Conservation (phyloP, 1,140 invertebrate species). For the Hypsibius dujardini region DNA sequence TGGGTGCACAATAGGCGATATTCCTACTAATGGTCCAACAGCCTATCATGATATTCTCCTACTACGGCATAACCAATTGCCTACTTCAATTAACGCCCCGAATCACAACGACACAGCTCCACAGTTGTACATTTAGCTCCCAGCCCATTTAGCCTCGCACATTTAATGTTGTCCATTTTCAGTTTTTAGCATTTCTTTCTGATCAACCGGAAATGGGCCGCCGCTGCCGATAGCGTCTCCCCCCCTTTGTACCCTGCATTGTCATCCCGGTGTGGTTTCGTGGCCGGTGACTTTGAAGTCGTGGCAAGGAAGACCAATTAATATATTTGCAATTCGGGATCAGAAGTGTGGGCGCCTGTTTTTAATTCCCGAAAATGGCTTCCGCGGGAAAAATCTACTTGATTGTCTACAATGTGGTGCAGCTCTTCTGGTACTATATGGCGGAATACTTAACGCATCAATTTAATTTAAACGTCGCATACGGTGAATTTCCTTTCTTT, state of each 20-base stretch:
- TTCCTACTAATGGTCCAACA: too few species aligned
- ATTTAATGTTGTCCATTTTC: too few species aligned
- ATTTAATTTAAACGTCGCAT: background rate
- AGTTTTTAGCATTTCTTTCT: too few species aligned
- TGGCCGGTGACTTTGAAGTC: background rate
- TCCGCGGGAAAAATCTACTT: background rate
- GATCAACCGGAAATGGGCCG: too few species aligned
- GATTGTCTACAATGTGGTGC: conserved; percentile 8
- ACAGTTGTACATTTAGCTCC: too few species aligned
- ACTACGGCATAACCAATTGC: too few species aligned
- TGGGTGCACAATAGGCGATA: too few species aligned
- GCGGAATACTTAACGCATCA: background rate
- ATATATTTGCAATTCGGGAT: too few species aligned
- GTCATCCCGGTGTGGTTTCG: background rate
- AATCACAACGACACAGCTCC: too few species aligned
- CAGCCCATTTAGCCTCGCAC: too few species aligned
- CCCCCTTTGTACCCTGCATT: background rate
- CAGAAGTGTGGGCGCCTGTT: background rate
- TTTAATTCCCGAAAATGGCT: background rate
- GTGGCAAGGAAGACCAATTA: background rate
- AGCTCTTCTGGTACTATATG: conserved; percentile 5
- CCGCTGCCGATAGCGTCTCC: background rate
- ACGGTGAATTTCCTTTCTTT: background rate
- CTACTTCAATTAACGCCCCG: too few species aligned
- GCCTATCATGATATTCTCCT: too few species aligned